phyloP scores from a whole-genome alignment of 30 jellyfish, hydroid and myxozoan genomes.

The Nemopilema nomurai region DNA sequence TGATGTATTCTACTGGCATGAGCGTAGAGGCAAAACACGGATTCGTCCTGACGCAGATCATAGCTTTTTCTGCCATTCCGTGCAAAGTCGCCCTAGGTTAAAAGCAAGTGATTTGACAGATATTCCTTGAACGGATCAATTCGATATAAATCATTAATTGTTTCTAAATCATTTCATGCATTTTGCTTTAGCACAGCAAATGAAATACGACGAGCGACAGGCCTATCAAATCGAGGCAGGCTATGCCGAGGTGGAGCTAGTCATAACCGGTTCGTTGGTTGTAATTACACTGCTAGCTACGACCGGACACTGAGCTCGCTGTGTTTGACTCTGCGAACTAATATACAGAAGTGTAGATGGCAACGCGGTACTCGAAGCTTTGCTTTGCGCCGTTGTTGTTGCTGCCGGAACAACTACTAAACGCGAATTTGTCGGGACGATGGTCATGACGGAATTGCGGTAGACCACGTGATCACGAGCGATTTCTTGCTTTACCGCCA shows the following conservation, averaged over 20 bases:
- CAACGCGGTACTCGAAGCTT: conserved; percentile 26
- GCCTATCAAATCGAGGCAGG: background rate
- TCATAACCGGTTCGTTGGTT: background rate
- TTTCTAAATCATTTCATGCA: background rate
- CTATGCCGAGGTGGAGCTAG: background rate
- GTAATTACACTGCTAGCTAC: background rate
- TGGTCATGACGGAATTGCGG: conserved; percentile 48
- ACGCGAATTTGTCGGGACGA: conserved; percentile 57
- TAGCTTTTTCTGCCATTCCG: no score
- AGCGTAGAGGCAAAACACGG: no score
- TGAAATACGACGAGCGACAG: background rate
- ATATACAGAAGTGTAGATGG: conserved; percentile 43
- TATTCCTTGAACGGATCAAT: background rate
- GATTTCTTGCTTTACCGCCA: conserved; percentile 5
- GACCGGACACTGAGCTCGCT: conserved; percentile 4
- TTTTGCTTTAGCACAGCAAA: background rate
- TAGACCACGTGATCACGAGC: conserved; percentile 35
- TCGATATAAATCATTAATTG: no score
- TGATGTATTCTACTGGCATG: no score
- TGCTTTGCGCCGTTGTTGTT: background rate
- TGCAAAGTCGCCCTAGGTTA: no score
- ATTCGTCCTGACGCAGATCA: no score
- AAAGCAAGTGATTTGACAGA: background rate
- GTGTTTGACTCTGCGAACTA: conserved; percentile 32
- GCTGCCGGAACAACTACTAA: conserved; percentile 40